phyloP scores from a whole-genome alignment of 35 echinoderm and acorn worm genomes.

The Holothuria glaberrima region DNA sequence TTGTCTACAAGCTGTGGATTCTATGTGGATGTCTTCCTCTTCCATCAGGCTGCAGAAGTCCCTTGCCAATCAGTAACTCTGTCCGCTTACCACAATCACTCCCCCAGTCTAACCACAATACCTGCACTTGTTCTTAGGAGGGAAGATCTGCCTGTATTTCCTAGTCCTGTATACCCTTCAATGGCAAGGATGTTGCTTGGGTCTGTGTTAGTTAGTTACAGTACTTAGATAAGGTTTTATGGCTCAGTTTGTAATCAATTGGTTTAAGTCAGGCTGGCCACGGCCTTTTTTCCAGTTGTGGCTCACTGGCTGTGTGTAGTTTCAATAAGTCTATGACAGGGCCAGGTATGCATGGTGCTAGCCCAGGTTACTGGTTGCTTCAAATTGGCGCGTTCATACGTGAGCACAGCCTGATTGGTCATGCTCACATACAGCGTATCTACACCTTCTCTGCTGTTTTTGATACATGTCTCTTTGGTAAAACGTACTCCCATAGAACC shows the following conservation, averaged over 20 bases:
- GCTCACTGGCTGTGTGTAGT: not conserved
- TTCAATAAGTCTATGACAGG: not conserved
- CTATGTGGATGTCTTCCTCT: too few relatives aligned
- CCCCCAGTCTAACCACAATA: not conserved
- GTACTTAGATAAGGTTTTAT: too few relatives aligned
- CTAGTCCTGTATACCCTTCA: not conserved
- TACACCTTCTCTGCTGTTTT: not conserved
- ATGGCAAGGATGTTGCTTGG: not conserved
- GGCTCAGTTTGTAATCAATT: too few relatives aligned
- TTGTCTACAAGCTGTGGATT: too few relatives aligned
- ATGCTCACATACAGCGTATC: not conserved
- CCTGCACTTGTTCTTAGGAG: not conserved
- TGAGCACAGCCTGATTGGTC: not conserved
- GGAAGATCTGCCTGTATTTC: not conserved
- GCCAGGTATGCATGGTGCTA: not conserved
- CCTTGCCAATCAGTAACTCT: not conserved
- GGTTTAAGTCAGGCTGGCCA: too few relatives aligned
- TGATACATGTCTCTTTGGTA: not conserved
- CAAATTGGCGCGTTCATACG: not conserved
- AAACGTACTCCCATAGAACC: not conserved
- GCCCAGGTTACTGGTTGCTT: not conserved
- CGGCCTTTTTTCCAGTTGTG: too few relatives aligned
- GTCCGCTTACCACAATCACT: not conserved
- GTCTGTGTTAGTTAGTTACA: too few relatives aligned
- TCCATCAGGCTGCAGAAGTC: too few relatives aligned